These are phyloP conservation scores for Dipodomys spectabilis DNA, from an alignment of 2,113 vertebrate species.

Conservation along the genomic window DNA sequence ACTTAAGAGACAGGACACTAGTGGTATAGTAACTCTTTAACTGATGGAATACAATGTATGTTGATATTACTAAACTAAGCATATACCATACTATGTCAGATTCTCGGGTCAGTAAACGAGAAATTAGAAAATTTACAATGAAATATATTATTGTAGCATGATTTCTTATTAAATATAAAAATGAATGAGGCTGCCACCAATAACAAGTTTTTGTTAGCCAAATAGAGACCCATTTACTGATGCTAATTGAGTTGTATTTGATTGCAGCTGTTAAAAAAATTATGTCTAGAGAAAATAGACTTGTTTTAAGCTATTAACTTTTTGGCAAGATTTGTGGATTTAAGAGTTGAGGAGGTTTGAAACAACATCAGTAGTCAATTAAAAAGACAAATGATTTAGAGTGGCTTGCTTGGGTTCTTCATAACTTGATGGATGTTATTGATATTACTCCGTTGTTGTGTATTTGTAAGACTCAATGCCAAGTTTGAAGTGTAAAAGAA, in stretches of 20 bases:
- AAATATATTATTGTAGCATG: constrained; percentile 28
- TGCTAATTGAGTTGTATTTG: constrained; percentile 65
- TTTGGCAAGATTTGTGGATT: constrained; percentile 60
- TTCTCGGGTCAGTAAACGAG: constrained; percentile 16
- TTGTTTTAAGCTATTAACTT: constrained; percentile 59
- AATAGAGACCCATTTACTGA: constrained; percentile 46
- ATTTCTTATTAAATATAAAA: constrained; percentile 61
- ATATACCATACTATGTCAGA: neutral
- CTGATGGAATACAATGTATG: neutral
- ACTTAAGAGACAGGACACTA: neutral
- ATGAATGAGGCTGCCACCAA: constrained; percentile 2
- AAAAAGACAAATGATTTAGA: constrained; percentile 47
- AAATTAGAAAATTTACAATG: constrained; percentile 13
- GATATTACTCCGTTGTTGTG: constrained; percentile 51
- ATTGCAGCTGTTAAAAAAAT: constrained; percentile 42
- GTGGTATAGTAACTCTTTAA: neutral
- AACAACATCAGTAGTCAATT: constrained; percentile 51
- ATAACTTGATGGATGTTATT: constrained; percentile 56
- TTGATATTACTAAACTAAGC: constrained; percentile 39
- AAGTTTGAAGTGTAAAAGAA: constrained; percentile 57
- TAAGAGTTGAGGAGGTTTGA: constrained; percentile 63
- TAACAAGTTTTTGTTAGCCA: constrained; percentile 58
- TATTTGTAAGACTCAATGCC: neutral
- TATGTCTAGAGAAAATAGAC: constrained; percentile 51
- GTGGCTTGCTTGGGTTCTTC: constrained; percentile 40